Percentiles rank a stretch among this genome's conserved stretches.
Conservation (phyloP, 2,797 vertebrate species). For the Myotis pilosus region DNA sequence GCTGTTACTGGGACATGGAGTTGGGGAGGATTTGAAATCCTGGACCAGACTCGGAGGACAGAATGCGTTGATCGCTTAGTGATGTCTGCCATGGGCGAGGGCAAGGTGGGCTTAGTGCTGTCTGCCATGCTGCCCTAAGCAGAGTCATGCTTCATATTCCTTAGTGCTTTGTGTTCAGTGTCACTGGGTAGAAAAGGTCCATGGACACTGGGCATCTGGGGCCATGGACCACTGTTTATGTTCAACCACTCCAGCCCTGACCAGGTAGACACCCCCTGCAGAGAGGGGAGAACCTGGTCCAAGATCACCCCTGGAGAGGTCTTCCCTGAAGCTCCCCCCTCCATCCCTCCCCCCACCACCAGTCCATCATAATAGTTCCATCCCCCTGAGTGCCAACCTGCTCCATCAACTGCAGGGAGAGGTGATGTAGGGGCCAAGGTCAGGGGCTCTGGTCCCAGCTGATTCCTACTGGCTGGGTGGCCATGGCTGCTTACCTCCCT, state of each 20-base stretch:
- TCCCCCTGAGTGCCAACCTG: neutral
- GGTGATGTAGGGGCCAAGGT: fast-evolving
- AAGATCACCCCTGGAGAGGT: too few relatives aligned
- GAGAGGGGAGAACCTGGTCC: neutral
- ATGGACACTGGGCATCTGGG: too few relatives aligned
- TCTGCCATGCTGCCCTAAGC: neutral
- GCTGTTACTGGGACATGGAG: neutral
- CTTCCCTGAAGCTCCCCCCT: neutral
- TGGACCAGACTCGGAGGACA: neutral
- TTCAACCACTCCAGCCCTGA: neutral
- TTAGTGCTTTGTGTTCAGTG: neutral
- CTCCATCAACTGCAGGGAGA: neutral
- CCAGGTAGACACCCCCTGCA: neutral
- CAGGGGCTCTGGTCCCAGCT: neutral
- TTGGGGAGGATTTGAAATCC: neutral
- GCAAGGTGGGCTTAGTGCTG: fast-evolving
- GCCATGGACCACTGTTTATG: neutral
- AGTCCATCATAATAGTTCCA: too few relatives aligned
- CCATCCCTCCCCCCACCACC: too few relatives aligned
- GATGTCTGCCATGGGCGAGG: neutral
- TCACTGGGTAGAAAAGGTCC: neutral
- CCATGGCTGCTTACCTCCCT: fast-evolving
- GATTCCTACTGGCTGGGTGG: neutral
- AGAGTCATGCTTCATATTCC: neutral
- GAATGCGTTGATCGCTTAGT: neutral